Evolutionary conservation across 2,888 invertebrate genomes (phyloP).

Genomic region (Melolontha melolontha): DNA sequence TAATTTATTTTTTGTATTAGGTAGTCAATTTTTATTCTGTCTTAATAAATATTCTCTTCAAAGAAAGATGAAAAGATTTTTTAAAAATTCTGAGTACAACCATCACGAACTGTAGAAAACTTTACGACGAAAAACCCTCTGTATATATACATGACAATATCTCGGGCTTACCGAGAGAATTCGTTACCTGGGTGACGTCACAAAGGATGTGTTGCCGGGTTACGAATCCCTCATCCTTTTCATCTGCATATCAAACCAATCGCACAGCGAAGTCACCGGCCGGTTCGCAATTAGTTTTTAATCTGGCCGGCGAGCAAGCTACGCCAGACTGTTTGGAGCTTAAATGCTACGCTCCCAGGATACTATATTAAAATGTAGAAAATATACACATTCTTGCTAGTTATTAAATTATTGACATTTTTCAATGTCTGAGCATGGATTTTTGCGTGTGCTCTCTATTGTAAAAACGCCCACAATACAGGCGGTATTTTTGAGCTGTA

Average conservation of each 20-base stretch:
- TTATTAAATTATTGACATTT: slow-evolving; percentile 64
- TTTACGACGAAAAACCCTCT: slow-evolving; percentile 23
- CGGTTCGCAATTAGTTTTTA: slow-evolving; percentile 56
- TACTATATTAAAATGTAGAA: slow-evolving; percentile 50
- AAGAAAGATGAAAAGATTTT: no score
- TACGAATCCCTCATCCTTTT: slow-evolving; percentile 61
- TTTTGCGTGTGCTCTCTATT: neutral
- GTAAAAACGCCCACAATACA: no score
- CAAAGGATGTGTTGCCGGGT: slow-evolving; percentile 64
- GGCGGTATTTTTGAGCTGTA: no score
- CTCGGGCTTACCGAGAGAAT: slow-evolving; percentile 51
- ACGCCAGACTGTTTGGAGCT: slow-evolving; percentile 51
- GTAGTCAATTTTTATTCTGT: no score
- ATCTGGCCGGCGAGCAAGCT: slow-evolving; percentile 48
- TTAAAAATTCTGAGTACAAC: no score
- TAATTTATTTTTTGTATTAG: no score
- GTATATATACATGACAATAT: slow-evolving; percentile 45
- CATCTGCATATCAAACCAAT: slow-evolving; percentile 62
- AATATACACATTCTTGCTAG: slow-evolving; percentile 54
- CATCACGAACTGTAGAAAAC: no score
- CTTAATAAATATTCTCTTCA: no score
- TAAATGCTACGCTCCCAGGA: slow-evolving; percentile 54
- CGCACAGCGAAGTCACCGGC: slow-evolving; percentile 57
- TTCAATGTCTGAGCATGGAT: slow-evolving; percentile 41
- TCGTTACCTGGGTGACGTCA: slow-evolving; percentile 65